A percentile compares a stretch with the other conserved stretches of the same genome.
phyloP scores from a whole-genome alignment of 2,113 vertebrate species.

The Saguinus midas region DNA sequence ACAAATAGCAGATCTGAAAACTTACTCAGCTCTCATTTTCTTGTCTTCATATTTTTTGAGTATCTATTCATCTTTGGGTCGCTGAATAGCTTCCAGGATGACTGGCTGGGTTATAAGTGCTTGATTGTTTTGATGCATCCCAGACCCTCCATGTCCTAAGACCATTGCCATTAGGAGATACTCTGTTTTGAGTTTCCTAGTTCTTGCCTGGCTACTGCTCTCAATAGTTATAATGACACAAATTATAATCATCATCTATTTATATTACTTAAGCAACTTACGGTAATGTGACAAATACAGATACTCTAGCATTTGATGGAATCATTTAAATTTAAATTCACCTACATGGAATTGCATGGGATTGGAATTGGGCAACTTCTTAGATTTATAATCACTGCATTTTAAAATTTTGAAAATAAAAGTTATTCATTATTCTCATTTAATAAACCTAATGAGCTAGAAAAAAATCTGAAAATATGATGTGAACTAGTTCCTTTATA shows the following conservation, averaged over 20 bases:
- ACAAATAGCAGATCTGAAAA: not conserved
- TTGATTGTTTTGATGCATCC: not conserved
- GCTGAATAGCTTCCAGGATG: not conserved
- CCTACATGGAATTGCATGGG: not conserved
- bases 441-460: not conserved
- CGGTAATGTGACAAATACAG: not conserved
- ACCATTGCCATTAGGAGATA: not conserved
- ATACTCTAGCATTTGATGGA: not conserved
- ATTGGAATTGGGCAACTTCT: not conserved
- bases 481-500: not conserved
- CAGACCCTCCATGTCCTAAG: not conserved
- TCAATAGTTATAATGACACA: not conserved
- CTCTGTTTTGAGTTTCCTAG: not conserved
- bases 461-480: not conserved
- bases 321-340: slow-evolving; percentile 16
- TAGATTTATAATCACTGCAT: not conserved
- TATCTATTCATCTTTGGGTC: not conserved
- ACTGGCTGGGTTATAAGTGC: not conserved
- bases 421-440: not conserved
- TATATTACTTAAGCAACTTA: not conserved
- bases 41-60: not conserved
- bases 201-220: not conserved
- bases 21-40: not conserved
- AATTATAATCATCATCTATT: not conserved
- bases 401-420: not conserved